Conservation (phyloP, 2,113 vertebrate genomes). For the Tapirus terrestris region DNA sequence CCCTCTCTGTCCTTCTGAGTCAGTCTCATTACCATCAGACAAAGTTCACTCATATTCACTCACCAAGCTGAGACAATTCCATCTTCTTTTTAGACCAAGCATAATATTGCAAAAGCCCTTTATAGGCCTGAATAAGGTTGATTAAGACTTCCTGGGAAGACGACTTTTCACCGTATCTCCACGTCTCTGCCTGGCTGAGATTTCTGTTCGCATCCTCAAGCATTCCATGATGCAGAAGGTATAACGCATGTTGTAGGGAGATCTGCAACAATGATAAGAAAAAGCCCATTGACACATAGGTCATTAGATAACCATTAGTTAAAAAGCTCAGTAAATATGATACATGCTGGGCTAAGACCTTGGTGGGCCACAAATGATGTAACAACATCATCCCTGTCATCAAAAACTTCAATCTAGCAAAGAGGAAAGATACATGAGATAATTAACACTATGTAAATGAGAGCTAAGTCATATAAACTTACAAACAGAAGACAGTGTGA, state of each 20-base stretch:
- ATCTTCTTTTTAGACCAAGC: constrained; percentile 90
- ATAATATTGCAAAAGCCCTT: constrained; percentile 91
- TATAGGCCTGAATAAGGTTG: constrained; percentile 92
- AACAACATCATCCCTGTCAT: not conserved
- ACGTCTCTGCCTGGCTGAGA: constrained; percentile 90
- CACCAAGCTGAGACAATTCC: constrained; percentile 82
- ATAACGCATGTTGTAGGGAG: constrained; percentile 92
- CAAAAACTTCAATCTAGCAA: not conserved
- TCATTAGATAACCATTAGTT: not conserved
- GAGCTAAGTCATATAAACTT: not conserved
- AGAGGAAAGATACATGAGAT: not conserved
- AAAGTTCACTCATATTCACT: constrained; percentile 63
- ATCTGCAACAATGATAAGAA: constrained; percentile 84
- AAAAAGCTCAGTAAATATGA: not conserved
- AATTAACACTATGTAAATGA: not conserved
- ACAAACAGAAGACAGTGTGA: not conserved
- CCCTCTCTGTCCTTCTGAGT: not conserved
- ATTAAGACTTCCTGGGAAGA: constrained; percentile 83
- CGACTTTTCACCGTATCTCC: constrained; percentile 90
- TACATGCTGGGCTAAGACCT: not conserved
- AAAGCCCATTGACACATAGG: not conserved
- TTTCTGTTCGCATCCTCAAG: constrained; percentile 90
- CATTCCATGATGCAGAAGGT: constrained; percentile 90
- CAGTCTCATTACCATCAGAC: not conserved
- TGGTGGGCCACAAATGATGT: not conserved